Evolutionary conservation across 2,797 vertebrate species (phyloP).

Genomic region (Smutsia gigantea): DNA sequence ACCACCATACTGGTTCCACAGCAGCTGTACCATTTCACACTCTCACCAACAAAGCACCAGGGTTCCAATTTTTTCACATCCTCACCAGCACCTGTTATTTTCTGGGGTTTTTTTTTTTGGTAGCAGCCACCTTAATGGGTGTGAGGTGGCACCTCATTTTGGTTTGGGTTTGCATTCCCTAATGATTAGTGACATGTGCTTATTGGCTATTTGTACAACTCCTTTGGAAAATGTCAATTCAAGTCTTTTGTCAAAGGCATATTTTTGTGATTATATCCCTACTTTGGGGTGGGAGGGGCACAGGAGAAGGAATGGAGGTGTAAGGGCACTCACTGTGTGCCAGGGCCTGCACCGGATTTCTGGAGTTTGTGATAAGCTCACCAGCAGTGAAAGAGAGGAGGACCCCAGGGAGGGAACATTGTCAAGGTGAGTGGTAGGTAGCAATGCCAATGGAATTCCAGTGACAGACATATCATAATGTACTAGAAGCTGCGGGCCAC

Average conservation of each 20-base stretch:
- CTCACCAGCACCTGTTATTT: not conserved
- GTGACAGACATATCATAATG: not conserved
- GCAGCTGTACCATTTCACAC: not conserved
- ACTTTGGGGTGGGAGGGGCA: not conserved
- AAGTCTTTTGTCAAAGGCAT: not conserved
- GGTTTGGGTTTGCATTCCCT: not conserved
- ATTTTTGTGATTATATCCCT: not conserved
- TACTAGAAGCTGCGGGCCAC: not conserved
- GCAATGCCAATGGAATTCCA: not conserved
- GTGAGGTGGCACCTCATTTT: not conserved
- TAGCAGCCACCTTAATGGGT: not conserved
- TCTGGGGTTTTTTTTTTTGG: not conserved
- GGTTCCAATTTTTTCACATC: not conserved
- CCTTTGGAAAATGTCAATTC: not conserved
- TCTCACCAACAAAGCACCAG: too few species aligned
- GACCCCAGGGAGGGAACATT: not conserved
- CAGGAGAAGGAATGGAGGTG: not conserved
- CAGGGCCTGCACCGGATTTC: not conserved
- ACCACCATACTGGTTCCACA: not conserved
- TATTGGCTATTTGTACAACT: not conserved
- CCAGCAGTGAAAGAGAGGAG: not conserved
- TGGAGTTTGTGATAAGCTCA: not conserved
- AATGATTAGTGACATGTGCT: not conserved
- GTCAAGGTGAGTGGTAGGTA: accelerated
- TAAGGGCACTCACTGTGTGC: not conserved